phyloP scores from a whole-genome alignment of 2,888 invertebrate genomes.

The Hoplodrina ambigua region DNA sequence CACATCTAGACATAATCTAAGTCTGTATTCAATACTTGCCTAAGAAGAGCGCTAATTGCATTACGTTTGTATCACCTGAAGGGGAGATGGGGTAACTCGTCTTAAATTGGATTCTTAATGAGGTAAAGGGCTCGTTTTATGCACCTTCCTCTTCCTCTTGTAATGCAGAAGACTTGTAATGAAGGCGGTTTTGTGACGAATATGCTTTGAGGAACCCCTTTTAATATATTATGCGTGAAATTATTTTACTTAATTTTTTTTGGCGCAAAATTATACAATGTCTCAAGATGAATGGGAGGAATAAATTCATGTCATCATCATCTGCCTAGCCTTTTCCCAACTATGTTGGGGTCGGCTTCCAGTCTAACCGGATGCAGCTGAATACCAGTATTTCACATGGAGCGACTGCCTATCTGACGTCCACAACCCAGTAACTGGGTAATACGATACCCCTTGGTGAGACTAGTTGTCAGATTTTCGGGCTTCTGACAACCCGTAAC shows the following conservation, averaged over 20 bases:
- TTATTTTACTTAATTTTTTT: not conserved
- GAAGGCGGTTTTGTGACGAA: constrained; percentile 17
- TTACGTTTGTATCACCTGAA: constrained; percentile 88
- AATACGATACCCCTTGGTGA: no score
- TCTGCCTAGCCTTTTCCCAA: no score
- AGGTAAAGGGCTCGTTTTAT: constrained; percentile 84
- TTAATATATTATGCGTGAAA: not conserved
- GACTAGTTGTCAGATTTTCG: no score
- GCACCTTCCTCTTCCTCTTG: constrained; percentile 76
- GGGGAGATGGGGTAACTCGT: constrained; percentile 77
- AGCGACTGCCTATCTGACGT: no score
- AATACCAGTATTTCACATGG: no score
- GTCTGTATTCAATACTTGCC: constrained; percentile 64
- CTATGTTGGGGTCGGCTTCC: no score
- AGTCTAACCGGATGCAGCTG: no score
- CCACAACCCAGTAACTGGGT: no score
- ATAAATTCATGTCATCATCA: no score
- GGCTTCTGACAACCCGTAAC: no score
- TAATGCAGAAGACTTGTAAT: constrained; percentile 67
- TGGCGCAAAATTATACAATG: no score
- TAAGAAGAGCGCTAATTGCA: constrained; percentile 82
- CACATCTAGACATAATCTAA: constrained; percentile 56
- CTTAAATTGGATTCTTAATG: constrained; percentile 87
- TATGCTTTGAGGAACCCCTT: not conserved
- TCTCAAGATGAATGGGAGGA: no score